Base-by-base conservation (phyloP, 37 sponge, comb jelly and placozoan genomes). In the Crambe crambe region DNA sequence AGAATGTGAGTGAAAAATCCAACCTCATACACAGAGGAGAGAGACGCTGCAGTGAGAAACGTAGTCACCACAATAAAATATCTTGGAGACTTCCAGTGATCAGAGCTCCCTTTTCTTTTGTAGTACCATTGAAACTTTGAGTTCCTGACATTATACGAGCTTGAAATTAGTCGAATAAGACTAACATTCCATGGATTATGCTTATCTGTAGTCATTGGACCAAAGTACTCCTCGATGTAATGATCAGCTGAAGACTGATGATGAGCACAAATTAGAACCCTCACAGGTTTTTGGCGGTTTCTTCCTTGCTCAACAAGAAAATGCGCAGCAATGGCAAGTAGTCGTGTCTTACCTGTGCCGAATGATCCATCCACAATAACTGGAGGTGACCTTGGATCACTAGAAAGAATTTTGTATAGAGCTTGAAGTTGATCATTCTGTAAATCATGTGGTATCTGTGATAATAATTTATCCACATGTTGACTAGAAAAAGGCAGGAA, bases 1-100 rank as follows among this genome's bases (percentile, higher is more conserved):
- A 93, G 39, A 35, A 93, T 93, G 65, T 93, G 93, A 41, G 93
- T 93, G 66, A 92, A 92, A 42, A 59, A 85, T 3, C 75, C 82
- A n/a, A 40, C 29, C 5, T 26, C n/a, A n/a, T n/a, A n/a, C n/a
- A n/a, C n/a, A n/a, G n/a, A 6, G 0, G 25, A 1, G 18, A 86
- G 66, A 20, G 58, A 42, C 2, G 77, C 44, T 42, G 83, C 62
- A 15, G 86, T 85, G 2, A 69, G 27, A 51, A 78, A 86, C 35
- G 91, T 90, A 9, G 91, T 86, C 8, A 80, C 81, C 40, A 90
- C 34, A 4, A 90, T 20, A 3, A 72, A 72, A 39, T 63, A 0
- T 22, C 42, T 2, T 23, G n/a, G n/a, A 23, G 31, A 20, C 8
- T 23, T 6, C 5, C 15, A 29, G 15, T 62, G 6, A 30, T 23